These are phyloP conservation scores for Heliconius cydno DNA, from an alignment of 2,888 invertebrate species.

Conservation along the genomic window DNA sequence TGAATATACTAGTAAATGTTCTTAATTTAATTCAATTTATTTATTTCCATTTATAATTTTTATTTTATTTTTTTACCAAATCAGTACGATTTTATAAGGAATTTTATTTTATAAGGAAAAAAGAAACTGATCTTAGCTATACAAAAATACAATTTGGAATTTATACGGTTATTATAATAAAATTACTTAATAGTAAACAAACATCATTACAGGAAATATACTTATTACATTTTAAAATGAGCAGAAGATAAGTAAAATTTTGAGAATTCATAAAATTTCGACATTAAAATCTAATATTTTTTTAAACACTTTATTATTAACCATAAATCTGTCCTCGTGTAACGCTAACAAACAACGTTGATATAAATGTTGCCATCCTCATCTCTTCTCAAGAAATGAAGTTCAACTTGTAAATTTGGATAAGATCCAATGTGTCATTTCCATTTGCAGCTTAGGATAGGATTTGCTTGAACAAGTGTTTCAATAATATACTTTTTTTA, in stretches of 20 bases:
- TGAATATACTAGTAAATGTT: neutral
- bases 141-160: neutral
- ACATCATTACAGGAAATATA: neutral
- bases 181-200: neutral
- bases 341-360: constrained; percentile 35
- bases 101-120: too few species aligned
- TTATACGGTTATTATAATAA: neutral
- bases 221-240: neutral
- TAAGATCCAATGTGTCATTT: constrained; percentile 37
- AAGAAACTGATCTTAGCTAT: neutral
- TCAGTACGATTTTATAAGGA: too few species aligned
- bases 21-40: neutral
- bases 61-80: neutral
- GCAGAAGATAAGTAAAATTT: neutral
- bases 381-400: constrained; percentile 34
- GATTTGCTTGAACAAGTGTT: constrained; percentile 6
- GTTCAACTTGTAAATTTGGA: constrained; percentile 41
- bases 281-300: constrained; percentile 21
- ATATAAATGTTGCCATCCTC: constrained; percentile 38
- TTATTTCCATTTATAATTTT: too few species aligned
- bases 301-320: constrained; percentile 32
- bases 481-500: constrained; percentile 2
- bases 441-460: constrained; percentile 23
- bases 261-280: neutral
- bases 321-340: constrained; percentile 38